Evolutionary conservation across 2,888 invertebrate genomes (phyloP).

Genomic region (Cinara cedri): DNA sequence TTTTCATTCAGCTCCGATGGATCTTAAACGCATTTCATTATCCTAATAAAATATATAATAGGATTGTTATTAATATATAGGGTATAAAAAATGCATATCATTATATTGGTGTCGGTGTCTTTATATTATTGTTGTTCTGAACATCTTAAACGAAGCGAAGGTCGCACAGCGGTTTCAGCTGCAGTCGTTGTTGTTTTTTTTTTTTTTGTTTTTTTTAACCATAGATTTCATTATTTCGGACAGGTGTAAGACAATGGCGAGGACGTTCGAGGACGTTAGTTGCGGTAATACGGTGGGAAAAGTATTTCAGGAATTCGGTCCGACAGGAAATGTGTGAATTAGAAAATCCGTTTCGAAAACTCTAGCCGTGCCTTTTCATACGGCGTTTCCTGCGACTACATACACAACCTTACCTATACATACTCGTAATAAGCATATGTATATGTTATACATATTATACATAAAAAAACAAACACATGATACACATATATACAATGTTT

Average conservation of each 20-base stretch:
- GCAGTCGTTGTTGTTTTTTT: slow-evolving; percentile 17
- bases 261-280: slow-evolving; percentile 44
- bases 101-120: not conserved
- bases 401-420: not conserved
- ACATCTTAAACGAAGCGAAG: slow-evolving; percentile 18
- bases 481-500: not conserved
- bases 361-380: slow-evolving; percentile 13
- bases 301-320: slow-evolving; percentile 53
- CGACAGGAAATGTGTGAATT: slow-evolving; percentile 55
- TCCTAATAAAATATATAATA: too few species aligned
- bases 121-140: slow-evolving; percentile 15
- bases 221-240: slow-evolving; percentile 42
- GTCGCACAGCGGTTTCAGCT: slow-evolving; percentile 42
- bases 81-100: too few species aligned
- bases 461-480: not conserved
- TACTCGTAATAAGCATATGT: too few species aligned
- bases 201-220: slow-evolving; percentile 1
- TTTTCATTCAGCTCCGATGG: too few species aligned
- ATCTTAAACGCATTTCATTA: too few species aligned
- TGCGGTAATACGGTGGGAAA: slow-evolving; percentile 45
- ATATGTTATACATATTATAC: not conserved
- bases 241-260: slow-evolving; percentile 53
- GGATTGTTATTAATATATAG: too few species aligned
- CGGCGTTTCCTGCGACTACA: slow-evolving; percentile 37
- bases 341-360: slow-evolving; percentile 51